Percentiles rank a stretch among this genome's conserved stretches.
phyloP scores from a whole-genome alignment of 1,140 invertebrate genomes.

The Sycophaga agraensis region DNA sequence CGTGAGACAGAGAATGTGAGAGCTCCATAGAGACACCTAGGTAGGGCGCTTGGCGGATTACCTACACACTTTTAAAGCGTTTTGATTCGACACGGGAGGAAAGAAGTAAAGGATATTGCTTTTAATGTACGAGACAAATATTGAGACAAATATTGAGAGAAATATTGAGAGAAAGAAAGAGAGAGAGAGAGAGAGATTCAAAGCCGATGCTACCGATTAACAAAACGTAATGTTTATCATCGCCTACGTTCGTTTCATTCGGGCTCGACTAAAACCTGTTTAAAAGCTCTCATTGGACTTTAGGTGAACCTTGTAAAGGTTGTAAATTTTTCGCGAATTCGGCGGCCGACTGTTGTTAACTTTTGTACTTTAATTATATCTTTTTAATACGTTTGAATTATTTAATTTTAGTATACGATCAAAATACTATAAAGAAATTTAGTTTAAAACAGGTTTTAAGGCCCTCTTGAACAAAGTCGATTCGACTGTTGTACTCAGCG shows the following conservation, averaged over 20 bases:
- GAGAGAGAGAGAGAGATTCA: neutral
- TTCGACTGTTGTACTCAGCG: conserved; percentile 23
- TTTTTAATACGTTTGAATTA: neutral
- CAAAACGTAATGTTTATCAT: neutral
- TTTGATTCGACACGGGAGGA: no score
- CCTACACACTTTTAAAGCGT: no score
- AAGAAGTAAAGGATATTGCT: no score
- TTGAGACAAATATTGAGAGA: neutral
- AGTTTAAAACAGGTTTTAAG: conserved; percentile 17
- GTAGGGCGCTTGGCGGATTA: neutral
- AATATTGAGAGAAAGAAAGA: conserved; percentile 3
- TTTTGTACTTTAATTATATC: conserved; percentile 7
- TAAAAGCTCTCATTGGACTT: conserved; percentile 17
- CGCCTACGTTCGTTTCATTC: neutral
- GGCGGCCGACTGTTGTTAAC: neutral
- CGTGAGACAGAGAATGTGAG: conserved; percentile 10
- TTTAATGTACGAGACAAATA: conserved; percentile 8
- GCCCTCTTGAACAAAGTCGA: conserved; percentile 8
- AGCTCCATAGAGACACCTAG: neutral
- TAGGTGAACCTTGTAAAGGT: conserved; percentile 14
- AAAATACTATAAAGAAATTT: no score
- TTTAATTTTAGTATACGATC: conserved; percentile 12
- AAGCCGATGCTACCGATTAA: conserved; percentile 9
- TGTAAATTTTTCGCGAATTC: conserved; percentile 1
- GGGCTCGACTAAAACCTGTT: conserved; percentile 8